These are phyloP conservation scores for Argyrosomus japonicus DNA, from an alignment of 2,113 vertebrate species.

Conservation along the genomic window DNA sequence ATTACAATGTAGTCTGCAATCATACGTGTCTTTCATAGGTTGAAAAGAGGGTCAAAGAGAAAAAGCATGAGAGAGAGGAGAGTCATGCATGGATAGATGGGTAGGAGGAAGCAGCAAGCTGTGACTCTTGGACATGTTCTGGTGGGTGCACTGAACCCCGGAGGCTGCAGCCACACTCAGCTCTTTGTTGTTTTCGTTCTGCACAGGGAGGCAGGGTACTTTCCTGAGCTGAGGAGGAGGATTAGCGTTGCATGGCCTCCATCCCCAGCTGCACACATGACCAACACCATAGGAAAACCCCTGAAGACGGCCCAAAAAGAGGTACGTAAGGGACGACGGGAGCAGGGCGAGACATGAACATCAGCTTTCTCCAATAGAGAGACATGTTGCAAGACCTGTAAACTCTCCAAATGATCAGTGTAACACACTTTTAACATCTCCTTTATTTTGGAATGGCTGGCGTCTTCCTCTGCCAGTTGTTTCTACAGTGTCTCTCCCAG, in stretches of 20 bases:
- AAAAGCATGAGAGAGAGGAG: constrained; percentile 54
- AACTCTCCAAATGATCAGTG: constrained; percentile 62
- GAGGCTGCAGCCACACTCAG: constrained; percentile 85
- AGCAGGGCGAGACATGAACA: constrained; percentile 62
- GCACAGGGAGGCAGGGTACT: constrained; percentile 83
- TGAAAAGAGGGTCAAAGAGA: constrained; percentile 60
- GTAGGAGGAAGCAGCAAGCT: constrained; percentile 80
- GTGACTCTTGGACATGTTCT: constrained; percentile 85
- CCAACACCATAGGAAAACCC: constrained; percentile 79
- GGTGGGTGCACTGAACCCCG: constrained; percentile 83
- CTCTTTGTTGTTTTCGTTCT: constrained; percentile 87
- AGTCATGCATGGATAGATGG: constrained; percentile 77
- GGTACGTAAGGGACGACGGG: constrained; percentile 58
- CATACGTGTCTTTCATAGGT: constrained; percentile 55
- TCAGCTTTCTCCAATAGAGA: constrained; percentile 64
- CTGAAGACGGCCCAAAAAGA: constrained; percentile 76
- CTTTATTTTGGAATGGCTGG: constrained; percentile 19
- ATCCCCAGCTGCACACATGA: constrained; percentile 85
- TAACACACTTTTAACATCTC: constrained; percentile 34
- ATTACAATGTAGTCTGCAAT: constrained; percentile 41
- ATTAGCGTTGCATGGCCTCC: constrained; percentile 84
- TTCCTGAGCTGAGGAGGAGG: constrained; percentile 81
- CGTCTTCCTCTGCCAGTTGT: not conserved
- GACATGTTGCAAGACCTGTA: constrained; percentile 71
- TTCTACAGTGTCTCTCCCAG: constrained; percentile 15